Percentiles rank a stretch among this genome's conserved stretches.
phyloP scores from a whole-genome alignment of 2,113 vertebrate genomes.

The Caretta caretta region DNA sequence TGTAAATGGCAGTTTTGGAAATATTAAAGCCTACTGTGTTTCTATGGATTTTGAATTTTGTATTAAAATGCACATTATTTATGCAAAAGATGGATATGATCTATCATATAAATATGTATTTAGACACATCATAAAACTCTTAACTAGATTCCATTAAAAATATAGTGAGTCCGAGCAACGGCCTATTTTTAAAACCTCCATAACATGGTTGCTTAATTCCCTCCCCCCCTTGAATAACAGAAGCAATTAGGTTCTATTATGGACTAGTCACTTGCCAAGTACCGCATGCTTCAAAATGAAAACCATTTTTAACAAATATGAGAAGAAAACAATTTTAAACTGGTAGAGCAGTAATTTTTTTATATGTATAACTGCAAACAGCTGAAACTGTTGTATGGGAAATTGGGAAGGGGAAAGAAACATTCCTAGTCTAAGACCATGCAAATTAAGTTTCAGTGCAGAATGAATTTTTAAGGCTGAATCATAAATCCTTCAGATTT shows the following conservation, averaged over 20 bases:
- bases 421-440: background rate
- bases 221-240: background rate
- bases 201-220: background rate
- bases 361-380: background rate
- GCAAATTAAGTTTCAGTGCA: background rate
- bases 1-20: background rate
- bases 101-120: background rate
- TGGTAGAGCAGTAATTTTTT: background rate
- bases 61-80: background rate
- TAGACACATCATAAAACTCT: background rate
- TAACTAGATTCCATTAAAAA: background rate
- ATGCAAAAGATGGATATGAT: background rate
- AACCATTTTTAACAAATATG: background rate
- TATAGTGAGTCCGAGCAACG: background rate
- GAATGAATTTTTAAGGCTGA: background rate
- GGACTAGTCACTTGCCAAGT: slow-evolving; percentile 35
- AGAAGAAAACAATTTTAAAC: background rate
- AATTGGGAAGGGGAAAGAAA: background rate
- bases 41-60: background rate
- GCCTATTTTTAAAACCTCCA: slow-evolving; percentile 1
- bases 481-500: slow-evolving; percentile 7
- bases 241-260: slow-evolving; percentile 33
- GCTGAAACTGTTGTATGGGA: background rate
- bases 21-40: background rate
- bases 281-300: background rate